Conservation (phyloP, 2,113 vertebrate genomes). For the Pelodiscus sinensis region DNA sequence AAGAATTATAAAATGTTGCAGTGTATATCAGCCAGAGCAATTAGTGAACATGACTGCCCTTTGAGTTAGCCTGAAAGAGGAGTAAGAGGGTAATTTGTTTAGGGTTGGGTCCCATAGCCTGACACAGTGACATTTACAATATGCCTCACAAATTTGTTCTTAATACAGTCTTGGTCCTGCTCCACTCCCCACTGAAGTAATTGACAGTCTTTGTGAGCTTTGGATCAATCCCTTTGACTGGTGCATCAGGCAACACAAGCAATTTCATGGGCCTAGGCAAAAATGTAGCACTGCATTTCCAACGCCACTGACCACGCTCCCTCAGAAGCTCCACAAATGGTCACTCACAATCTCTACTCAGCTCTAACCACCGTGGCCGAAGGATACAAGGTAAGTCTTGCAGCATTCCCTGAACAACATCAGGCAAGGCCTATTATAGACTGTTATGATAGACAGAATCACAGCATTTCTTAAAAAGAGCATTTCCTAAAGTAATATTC, state of each 20-base stretch:
- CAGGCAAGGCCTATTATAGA: neutral
- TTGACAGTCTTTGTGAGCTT: neutral
- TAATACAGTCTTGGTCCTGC: fast-evolving
- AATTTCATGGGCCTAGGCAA: neutral
- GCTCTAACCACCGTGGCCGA: neutral
- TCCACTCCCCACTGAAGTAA: neutral
- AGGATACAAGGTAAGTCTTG: neutral
- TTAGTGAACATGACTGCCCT: neutral
- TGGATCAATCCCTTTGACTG: neutral
- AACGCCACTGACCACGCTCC: neutral
- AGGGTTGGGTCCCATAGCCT: neutral
- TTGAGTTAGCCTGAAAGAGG: neutral
- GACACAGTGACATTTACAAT: fast-evolving
- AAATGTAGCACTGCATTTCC: neutral
- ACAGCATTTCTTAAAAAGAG: neutral
- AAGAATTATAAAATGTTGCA: neutral
- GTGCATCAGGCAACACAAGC: neutral
- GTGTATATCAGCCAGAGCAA: neutral
- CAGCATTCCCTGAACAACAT: neutral
- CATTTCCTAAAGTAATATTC: neutral
- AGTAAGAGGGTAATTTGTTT: neutral
- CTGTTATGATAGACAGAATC: neutral
- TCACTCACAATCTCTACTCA: neutral
- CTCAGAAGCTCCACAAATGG: neutral
- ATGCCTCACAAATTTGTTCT: fast-evolving